Conservation (phyloP, 2,113 vertebrate genomes). For the Gopherus flavomarginatus region DNA sequence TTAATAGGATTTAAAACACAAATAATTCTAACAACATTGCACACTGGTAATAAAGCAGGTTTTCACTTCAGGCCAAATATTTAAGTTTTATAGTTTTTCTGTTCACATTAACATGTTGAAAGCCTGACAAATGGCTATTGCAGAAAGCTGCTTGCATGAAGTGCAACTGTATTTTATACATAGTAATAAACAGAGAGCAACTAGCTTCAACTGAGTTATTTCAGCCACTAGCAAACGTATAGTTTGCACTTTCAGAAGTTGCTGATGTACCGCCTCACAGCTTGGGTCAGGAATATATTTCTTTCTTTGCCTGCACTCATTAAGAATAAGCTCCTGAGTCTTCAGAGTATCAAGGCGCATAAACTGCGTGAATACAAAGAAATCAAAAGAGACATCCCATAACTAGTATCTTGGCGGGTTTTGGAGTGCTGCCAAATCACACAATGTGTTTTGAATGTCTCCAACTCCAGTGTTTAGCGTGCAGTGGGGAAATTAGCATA, state of each 20-base stretch:
- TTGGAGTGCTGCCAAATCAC: conserved; percentile 22
- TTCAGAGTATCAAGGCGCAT: neutral
- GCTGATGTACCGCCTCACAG: neutral
- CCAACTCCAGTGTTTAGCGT: neutral
- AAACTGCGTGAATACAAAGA: neutral
- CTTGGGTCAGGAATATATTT: neutral
- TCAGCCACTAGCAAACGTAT: neutral
- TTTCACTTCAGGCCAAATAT: neutral
- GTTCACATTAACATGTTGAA: neutral
- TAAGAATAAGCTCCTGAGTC: conserved; percentile 22
- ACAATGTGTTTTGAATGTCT: neutral
- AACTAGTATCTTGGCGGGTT: neutral
- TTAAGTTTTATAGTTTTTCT: neutral
- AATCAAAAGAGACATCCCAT: neutral
- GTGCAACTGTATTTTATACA: neutral
- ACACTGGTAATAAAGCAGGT: neutral
- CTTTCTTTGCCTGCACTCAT: neutral
- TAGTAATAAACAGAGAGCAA: neutral
- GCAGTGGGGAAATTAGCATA: conserved; percentile 24
- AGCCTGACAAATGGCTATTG: neutral
- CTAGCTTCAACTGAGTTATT: neutral
- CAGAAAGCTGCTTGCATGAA: neutral
- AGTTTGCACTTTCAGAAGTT: neutral
- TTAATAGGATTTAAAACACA: neutral
- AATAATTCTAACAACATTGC: neutral